These are phyloP conservation scores for Steromphala cineraria DNA, from an alignment of 2,888 invertebrate genomes.

Conservation along the genomic window DNA sequence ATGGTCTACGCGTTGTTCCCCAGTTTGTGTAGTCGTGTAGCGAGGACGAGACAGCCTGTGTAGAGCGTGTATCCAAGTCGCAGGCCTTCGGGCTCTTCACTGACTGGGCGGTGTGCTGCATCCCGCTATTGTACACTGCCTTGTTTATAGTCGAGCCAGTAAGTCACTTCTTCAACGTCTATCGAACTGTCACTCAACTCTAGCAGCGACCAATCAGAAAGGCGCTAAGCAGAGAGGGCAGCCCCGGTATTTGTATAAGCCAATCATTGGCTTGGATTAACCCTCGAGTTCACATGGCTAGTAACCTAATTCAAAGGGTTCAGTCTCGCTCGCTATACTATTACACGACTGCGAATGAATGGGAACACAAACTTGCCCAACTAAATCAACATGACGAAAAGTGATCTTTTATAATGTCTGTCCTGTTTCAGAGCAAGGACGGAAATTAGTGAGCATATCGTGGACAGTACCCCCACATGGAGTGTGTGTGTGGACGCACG, in stretches of 20 bases:
- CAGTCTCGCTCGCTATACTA: constrained; percentile 6
- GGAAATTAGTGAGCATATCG: not conserved
- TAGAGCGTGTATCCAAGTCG: not conserved
- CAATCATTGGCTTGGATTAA: constrained; percentile 10
- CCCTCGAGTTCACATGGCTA: constrained; percentile 9
- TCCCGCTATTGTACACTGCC: not conserved
- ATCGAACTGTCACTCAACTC: not conserved
- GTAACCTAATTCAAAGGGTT: constrained; percentile 16
- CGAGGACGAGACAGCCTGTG: not conserved
- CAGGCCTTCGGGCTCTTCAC: not conserved
- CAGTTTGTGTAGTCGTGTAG: not conserved
- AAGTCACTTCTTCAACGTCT: constrained; percentile 17
- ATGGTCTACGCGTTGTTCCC: not conserved
- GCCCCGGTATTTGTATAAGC: not conserved
- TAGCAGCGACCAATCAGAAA: constrained; percentile 9
- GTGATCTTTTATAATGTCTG: constrained; percentile 20
- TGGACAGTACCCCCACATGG: not conserved
- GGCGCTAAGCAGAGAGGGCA: not conserved
- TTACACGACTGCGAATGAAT: constrained; percentile 16
- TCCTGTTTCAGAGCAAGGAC: not conserved
- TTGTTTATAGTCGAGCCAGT: constrained; percentile 17
- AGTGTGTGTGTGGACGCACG: not conserved
- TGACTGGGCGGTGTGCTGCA: not conserved
- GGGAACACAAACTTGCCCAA: constrained; percentile 9
- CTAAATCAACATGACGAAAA: constrained; percentile 15